Evolutionary conservation across 1,140 invertebrate genomes (phyloP).

Genomic region (Bradysia coprophila): DNA sequence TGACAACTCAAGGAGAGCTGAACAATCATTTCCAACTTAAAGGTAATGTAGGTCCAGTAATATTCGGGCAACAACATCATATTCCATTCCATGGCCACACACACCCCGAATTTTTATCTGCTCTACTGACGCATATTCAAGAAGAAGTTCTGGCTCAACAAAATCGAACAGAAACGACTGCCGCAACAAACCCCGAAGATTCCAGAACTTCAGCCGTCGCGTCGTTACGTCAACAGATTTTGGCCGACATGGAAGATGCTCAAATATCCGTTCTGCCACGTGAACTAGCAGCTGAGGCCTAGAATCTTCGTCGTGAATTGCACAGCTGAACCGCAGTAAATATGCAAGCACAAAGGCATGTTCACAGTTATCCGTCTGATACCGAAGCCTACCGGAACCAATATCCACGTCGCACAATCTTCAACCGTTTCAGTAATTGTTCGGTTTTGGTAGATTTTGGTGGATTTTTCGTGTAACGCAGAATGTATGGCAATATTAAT

Average conservation of each 20-base stretch:
- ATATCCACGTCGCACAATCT: not conserved
- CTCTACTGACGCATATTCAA: conserved; percentile 74
- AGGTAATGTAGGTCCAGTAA: no score
- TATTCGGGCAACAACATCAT: no score
- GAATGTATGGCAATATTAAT: no score
- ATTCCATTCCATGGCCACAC: no score
- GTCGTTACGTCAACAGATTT: conserved; percentile 38
- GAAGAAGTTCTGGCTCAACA: conserved; percentile 82
- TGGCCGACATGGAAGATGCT: conserved; percentile 85
- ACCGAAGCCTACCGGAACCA: conserved; percentile 16
- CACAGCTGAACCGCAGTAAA: conserved; percentile 49
- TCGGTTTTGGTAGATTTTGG: no score
- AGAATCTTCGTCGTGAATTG: conserved; percentile 59
- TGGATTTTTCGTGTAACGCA: no score
- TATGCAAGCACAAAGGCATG: not conserved
- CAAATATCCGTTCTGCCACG: conserved; percentile 73
- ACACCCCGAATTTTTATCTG: conserved; percentile 80
- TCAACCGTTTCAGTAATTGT: conserved; percentile 1
- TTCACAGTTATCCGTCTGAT: conserved; percentile 33
- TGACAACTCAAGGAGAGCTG: not conserved
- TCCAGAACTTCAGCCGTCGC: conserved; percentile 71
- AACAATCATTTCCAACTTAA: not conserved
- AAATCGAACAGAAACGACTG: conserved; percentile 60
- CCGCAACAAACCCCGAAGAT: conserved; percentile 56
- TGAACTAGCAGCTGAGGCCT: conserved; percentile 74